phyloP scores from a whole-genome alignment of 1,140 invertebrate species.

The Platorchestia sp. region DNA sequence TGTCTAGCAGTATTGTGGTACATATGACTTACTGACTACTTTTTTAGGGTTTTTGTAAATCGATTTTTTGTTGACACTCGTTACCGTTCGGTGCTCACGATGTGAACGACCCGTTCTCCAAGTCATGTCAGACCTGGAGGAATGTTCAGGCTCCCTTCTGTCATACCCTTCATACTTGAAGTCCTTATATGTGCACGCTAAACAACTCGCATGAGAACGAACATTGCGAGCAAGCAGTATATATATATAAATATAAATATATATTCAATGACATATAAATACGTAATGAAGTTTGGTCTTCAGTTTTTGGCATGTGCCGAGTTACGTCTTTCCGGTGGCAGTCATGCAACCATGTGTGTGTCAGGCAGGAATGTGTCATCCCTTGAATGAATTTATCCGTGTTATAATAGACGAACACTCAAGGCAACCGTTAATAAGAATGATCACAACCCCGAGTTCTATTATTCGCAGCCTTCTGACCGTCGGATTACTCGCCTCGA shows the following conservation, averaged over 20 bases:
- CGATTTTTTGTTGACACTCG: not conserved
- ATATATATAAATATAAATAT: not conserved
- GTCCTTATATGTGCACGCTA: not conserved
- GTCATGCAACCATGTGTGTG: not conserved
- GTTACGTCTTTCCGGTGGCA: slow-evolving; percentile 19
- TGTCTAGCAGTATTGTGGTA: slow-evolving; percentile 25
- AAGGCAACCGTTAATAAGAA: slow-evolving; percentile 49
- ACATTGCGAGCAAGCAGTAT: not conserved
- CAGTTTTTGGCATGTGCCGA: slow-evolving; percentile 2
- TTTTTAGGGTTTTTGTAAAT: slow-evolving; percentile 37
- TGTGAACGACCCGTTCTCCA: not conserved
- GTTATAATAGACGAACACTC: slow-evolving; percentile 25
- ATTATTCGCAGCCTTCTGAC: not conserved
- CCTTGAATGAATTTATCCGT: slow-evolving; percentile 25
- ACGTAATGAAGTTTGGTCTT: not conserved
- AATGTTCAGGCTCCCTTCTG: not conserved
- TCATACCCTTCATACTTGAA: too few species aligned
- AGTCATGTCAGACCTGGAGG: not conserved
- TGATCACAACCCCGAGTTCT: not conserved
- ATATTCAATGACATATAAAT: too few species aligned
- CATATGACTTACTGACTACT: slow-evolving; percentile 3
- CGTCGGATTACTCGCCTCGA: too few species aligned
- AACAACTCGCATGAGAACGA: not conserved
- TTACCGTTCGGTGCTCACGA: not conserved
- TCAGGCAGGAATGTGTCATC: not conserved